A percentile compares a stretch with the other conserved stretches of the same genome.
Conservation (phyloP, 2,888 invertebrate species). For the Pycnomerus fuliginosus region DNA sequence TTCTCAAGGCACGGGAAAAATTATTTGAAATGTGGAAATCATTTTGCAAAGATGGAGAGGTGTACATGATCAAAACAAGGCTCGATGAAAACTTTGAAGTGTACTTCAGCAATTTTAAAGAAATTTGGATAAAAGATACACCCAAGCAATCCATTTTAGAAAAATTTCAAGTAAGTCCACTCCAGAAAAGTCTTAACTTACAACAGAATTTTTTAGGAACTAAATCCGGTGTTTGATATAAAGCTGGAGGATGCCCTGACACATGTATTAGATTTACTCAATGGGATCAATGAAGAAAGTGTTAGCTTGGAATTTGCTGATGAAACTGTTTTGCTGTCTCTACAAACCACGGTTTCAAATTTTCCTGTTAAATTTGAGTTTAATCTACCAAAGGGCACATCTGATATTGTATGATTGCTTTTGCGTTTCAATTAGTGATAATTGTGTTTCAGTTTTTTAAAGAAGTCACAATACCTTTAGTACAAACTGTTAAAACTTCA, state of each 20-base stretch:
- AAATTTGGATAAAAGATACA: constrained; percentile 41
- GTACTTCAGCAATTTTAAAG: constrained; percentile 39
- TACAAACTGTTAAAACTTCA: constrained; percentile 54
- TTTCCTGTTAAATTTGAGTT: constrained; percentile 18
- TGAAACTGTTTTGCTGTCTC: constrained; percentile 21
- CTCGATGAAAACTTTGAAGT: constrained; percentile 25
- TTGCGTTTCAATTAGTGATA: background rate
- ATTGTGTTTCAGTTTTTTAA: constrained; percentile 30
- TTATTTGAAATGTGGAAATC: constrained; percentile 37
- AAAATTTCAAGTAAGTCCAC: constrained; percentile 37
- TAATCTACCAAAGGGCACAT: constrained; percentile 18
- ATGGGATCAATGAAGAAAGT: constrained; percentile 14
- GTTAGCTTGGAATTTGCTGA: constrained; percentile 20
- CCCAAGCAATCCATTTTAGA: constrained; percentile 28
- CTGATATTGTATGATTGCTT: constrained; percentile 20
- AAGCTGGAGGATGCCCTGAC: constrained; percentile 29
- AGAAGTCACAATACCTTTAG: constrained; percentile 45
- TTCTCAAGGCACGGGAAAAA: no score
- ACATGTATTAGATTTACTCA: constrained; percentile 21
- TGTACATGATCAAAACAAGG: constrained; percentile 37
- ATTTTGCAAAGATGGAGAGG: constrained; percentile 30
- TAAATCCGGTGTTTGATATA: constrained; percentile 41
- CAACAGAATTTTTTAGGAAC: constrained; percentile 34
- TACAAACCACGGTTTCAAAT: constrained; percentile 25
- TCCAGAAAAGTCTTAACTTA: constrained; percentile 4